A percentile compares a stretch with the other conserved stretches of the same genome.
phyloP scores from a whole-genome alignment of 2,797 vertebrate species.

The Cetoscarus ocellatus region DNA sequence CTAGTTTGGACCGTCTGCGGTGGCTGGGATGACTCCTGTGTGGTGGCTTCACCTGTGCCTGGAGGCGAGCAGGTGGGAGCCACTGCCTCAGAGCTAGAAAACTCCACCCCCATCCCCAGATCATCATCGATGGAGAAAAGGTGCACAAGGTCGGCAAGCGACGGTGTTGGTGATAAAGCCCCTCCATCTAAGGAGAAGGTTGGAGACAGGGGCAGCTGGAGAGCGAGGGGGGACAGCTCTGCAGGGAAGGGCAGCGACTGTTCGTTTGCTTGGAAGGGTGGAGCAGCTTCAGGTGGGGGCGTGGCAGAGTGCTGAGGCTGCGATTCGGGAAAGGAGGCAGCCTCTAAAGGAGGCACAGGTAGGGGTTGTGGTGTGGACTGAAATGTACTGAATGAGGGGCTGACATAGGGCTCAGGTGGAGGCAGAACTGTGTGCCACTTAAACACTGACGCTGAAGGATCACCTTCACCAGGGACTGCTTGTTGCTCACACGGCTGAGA shows the following conservation, averaged over 20 bases:
- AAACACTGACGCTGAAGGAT: constrained; percentile 52
- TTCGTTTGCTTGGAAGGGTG: constrained; percentile 66
- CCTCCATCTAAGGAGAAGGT: constrained; percentile 75
- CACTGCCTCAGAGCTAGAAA: constrained; percentile 54
- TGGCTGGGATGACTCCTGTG: constrained; percentile 4
- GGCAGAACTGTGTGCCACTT: constrained; percentile 80
- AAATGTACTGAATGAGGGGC: constrained; percentile 59
- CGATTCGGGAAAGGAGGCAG: constrained; percentile 19
- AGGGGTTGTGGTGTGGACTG: constrained; percentile 36
- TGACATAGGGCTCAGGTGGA: constrained; percentile 47
- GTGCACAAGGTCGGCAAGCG: constrained; percentile 76
- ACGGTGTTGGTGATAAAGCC: constrained; percentile 79
- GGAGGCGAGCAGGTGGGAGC: constrained; percentile 34
- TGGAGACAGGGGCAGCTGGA: constrained; percentile 75
- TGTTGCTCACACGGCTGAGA: constrained; percentile 16
- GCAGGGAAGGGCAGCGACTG: constrained; percentile 70
- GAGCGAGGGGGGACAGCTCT: constrained; percentile 72
- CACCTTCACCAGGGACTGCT: background rate
- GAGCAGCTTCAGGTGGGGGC: constrained; percentile 16
- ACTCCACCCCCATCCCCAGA: constrained; percentile 69
- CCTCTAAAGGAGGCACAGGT: constrained; percentile 36
- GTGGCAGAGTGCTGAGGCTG: constrained; percentile 33
- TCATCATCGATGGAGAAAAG: constrained; percentile 72
- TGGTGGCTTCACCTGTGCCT: constrained; percentile 16
- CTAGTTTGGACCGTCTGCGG: constrained; percentile 31